Percentiles rank a stretch among this genome's conserved stretches.
Evolutionary conservation across 2,888 invertebrate species (phyloP).

Genomic region (Standfussiana lucernea): DNA sequence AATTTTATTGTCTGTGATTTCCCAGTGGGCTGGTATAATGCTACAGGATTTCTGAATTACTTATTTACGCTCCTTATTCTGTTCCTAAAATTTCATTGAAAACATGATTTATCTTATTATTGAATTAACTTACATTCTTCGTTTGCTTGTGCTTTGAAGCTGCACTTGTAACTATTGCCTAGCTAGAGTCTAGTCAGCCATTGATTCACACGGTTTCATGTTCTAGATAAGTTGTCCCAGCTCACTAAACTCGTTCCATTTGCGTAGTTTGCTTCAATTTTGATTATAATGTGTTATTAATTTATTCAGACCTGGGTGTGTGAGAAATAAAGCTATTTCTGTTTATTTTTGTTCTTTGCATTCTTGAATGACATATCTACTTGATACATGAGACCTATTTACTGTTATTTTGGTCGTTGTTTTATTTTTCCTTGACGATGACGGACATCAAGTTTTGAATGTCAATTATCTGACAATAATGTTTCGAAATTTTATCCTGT

Average conservation of each 20-base stretch:
- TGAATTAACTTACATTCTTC: not conserved
- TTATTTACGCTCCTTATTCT: conserved; percentile 3
- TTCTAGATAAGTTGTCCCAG: conserved; percentile 58
- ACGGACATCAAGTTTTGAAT: not conserved
- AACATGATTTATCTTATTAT: not conserved
- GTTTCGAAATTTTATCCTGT: conserved; percentile 15
- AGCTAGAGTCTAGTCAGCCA: conserved; percentile 63
- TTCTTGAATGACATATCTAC: not conserved
- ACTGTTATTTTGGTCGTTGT: conserved; percentile 6
- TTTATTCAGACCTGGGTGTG: conserved; percentile 69
- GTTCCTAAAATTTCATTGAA: not conserved
- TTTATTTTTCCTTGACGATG: conserved; percentile 4
- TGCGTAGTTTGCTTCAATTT: conserved; percentile 65
- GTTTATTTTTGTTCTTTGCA: conserved; percentile 56
- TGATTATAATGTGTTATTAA: conserved; percentile 71
- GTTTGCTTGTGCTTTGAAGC: conserved; percentile 20
- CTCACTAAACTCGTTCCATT: conserved; percentile 61
- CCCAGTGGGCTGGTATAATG: conserved; percentile 66
- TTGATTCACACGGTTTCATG: conserved; percentile 46
- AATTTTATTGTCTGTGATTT: conserved; percentile 73
- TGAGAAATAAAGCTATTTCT: conserved; percentile 69
- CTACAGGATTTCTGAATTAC: no score
- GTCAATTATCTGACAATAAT: conserved; percentile 26
- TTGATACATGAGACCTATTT: conserved; percentile 7
- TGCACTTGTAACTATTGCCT: conserved; percentile 39